Percentiles rank a stretch among this genome's conserved stretches.
These are phyloP conservation scores for Andricus grossulariae DNA, from an alignment of 1,140 invertebrate species.

Conservation along the genomic window DNA sequence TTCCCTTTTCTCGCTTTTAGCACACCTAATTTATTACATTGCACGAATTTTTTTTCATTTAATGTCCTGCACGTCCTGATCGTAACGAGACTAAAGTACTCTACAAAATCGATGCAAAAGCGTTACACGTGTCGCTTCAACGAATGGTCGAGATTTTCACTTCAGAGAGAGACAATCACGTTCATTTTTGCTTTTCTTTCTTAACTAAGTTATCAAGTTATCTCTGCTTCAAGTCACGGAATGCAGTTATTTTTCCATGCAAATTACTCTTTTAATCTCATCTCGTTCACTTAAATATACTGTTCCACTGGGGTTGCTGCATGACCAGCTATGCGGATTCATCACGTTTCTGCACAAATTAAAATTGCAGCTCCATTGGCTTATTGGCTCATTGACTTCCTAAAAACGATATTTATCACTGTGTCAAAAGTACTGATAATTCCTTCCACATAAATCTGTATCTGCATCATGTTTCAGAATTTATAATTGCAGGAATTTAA, in stretches of 20 bases:
- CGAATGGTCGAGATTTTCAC: background rate
- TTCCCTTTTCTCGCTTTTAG: background rate
- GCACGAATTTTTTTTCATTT: background rate
- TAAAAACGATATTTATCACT: background rate
- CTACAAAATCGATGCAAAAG: background rate
- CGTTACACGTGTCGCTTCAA: background rate
- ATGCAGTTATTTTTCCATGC: background rate
- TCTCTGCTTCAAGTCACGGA: background rate
- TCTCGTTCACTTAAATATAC: background rate
- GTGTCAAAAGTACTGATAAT: background rate
- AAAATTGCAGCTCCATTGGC: background rate
- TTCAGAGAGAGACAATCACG: background rate
- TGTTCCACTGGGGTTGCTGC: background rate
- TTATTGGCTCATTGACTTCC: background rate
- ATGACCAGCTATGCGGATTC: background rate
- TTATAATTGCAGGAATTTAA: background rate
- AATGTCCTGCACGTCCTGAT: conserved; percentile 7
- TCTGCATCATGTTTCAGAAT: background rate
- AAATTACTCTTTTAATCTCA: conserved; percentile 5
- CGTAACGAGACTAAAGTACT: background rate
- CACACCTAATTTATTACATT: background rate
- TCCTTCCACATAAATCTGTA: background rate
- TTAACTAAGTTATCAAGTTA: background rate
- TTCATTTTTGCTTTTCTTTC: background rate
- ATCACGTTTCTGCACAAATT: background rate